phyloP scores from a whole-genome alignment of 2,113 vertebrate genomes.

The Eulacestoma nigropectus region DNA sequence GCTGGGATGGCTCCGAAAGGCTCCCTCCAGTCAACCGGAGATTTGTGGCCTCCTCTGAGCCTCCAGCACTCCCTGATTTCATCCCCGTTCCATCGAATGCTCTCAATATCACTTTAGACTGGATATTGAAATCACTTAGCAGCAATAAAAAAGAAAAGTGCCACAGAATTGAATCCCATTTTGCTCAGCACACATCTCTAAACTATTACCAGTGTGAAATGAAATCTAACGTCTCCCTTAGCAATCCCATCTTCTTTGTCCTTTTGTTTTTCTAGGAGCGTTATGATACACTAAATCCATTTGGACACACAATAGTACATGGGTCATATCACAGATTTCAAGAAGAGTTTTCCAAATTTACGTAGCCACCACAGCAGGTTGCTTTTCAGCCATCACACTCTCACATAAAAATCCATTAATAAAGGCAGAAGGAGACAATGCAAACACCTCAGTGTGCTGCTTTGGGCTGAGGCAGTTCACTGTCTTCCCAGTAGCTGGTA shows the following conservation, averaged over 20 bases:
- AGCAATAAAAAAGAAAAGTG: slow-evolving; percentile 42
- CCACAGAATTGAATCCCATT: slow-evolving; percentile 41
- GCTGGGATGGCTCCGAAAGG: background rate
- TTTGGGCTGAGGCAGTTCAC: background rate
- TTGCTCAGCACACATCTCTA: slow-evolving; percentile 22
- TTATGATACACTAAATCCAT: slow-evolving; percentile 45
- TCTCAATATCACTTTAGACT: slow-evolving; percentile 47
- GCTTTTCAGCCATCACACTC: background rate
- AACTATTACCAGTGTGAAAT: slow-evolving; percentile 58
- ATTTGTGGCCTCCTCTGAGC: slow-evolving; percentile 32
- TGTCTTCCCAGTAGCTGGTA: background rate
- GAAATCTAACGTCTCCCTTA: slow-evolving; percentile 51
- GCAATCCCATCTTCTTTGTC: slow-evolving; percentile 36
- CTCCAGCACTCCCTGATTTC: background rate
- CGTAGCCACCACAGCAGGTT: background rate
- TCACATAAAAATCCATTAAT: background rate
- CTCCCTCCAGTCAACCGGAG: background rate
- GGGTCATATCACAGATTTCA: background rate
- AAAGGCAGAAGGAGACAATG: background rate
- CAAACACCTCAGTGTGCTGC: background rate
- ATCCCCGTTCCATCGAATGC: background rate
- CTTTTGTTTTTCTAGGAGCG: background rate
- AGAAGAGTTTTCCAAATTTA: background rate
- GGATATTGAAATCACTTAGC: slow-evolving; percentile 53
- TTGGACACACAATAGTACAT: background rate